These are phyloP conservation scores for Mellilla xanthometata DNA, from an alignment of 2,888 invertebrate genomes.

Conservation along the genomic window DNA sequence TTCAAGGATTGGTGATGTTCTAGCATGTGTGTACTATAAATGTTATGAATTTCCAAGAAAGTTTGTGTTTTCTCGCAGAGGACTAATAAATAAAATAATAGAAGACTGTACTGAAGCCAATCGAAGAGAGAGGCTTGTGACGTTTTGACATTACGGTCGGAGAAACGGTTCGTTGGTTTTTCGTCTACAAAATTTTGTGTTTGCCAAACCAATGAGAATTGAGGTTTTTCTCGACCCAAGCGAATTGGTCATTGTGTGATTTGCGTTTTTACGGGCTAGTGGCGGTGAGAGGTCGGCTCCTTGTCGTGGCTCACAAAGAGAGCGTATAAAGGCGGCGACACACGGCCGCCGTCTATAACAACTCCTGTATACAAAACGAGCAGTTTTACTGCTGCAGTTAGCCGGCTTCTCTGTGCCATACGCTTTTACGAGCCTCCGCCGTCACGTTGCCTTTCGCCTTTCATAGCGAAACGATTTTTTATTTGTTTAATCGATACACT, in stretches of 20 bases:
- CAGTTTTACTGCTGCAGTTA: conserved; percentile 75
- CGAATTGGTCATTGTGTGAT: conserved; percentile 29
- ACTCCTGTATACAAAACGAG: conserved; percentile 76
- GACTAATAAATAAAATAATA: too few species aligned
- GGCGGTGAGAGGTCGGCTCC: conserved; percentile 50
- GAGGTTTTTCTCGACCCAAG: conserved; percentile 6
- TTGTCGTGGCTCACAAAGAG: conserved; percentile 65
- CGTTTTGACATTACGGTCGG: too few species aligned
- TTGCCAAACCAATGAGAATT: conserved; percentile 8
- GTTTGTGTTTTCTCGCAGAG: too few species aligned
- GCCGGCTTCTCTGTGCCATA: conserved; percentile 79
- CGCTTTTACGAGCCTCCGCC: conserved; percentile 76
- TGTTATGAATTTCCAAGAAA: too few species aligned
- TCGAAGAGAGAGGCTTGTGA: too few species aligned
- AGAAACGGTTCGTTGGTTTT: not conserved
- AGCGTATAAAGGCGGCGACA: conserved; percentile 77
- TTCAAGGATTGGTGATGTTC: too few species aligned
- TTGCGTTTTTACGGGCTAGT: conserved; percentile 43
- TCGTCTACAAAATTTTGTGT: conserved; percentile 2
- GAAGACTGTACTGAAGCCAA: too few species aligned
- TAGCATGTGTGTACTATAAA: too few species aligned
- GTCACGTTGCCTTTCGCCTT: conserved; percentile 77
- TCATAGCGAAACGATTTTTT: conserved; percentile 77
- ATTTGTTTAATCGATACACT: conserved; percentile 81
- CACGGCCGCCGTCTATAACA: conserved; percentile 74